A percentile compares a stretch with the other conserved stretches of the same genome.
These are phyloP conservation scores for Thalassophryne amazonica DNA, from an alignment of 2,797 vertebrate genomes.

Conservation along the genomic window DNA sequence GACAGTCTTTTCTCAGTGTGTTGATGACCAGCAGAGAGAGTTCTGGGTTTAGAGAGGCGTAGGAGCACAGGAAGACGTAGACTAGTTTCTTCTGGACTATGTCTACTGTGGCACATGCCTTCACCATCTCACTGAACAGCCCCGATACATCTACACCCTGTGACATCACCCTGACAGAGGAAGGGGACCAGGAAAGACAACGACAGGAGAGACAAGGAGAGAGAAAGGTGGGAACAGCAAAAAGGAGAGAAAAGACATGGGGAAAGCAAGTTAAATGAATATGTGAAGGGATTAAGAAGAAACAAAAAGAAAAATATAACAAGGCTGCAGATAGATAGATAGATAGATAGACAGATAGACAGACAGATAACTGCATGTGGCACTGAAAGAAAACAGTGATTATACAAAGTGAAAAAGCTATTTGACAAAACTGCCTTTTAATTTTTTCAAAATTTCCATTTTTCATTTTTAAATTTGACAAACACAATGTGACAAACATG, in stretches of 20 bases:
- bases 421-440: too few relatives aligned
- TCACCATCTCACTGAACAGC: constrained; percentile 95
- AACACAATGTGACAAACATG: too few relatives aligned
- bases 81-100: constrained; percentile 95
- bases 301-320: too few relatives aligned
- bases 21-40: constrained; percentile 93
- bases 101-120: constrained; percentile 90
- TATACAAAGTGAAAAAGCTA: too few relatives aligned
- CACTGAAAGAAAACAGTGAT: too few relatives aligned
- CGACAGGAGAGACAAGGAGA: background rate
- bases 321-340: too few relatives aligned
- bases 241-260: background rate
- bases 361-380: too few relatives aligned
- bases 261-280: background rate
- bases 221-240: background rate
- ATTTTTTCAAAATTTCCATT: too few relatives aligned
- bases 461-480: too few relatives aligned
- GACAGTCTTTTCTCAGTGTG: constrained; percentile 91
- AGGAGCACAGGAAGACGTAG: constrained; percentile 90
- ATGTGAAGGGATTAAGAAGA: too few relatives aligned
- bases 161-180: constrained; percentile 84
- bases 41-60: constrained; percentile 87
- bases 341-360: too few relatives aligned
- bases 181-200: background rate
- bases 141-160: constrained; percentile 89